Percentiles rank a stretch among this genome's conserved stretches.
phyloP scores from a whole-genome alignment of 2,797 vertebrate species.

The Lophotriccus pileatus region DNA sequence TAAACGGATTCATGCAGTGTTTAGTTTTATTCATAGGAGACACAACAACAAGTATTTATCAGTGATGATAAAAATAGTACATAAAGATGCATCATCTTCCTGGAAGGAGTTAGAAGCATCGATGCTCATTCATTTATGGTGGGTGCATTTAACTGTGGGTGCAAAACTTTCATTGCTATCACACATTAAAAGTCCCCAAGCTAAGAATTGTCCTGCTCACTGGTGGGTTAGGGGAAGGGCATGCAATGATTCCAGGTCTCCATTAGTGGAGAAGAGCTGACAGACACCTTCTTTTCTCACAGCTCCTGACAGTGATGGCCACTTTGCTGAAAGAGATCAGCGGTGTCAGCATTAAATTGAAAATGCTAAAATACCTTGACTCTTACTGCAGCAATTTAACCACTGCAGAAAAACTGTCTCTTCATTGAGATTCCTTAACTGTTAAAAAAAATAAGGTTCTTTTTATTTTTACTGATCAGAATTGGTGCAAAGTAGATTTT shows the following conservation, averaged over 20 bases:
- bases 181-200: background rate
- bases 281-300: background rate
- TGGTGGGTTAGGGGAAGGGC: background rate
- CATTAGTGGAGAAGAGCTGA: background rate
- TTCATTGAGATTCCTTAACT: background rate
- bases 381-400: background rate
- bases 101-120: background rate
- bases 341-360: background rate
- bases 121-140: background rate
- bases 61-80: background rate
- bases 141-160: background rate
- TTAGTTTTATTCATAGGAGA: background rate
- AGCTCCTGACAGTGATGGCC: background rate
- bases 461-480: background rate
- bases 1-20: constrained; percentile 30
- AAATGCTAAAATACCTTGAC: background rate
- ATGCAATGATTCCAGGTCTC: background rate
- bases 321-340: background rate
- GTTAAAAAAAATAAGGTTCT: background rate
- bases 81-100: background rate
- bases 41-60: background rate
- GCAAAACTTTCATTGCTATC: background rate
- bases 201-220: background rate
- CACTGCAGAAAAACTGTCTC: background rate
- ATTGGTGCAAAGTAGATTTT: background rate